Evolutionary conservation across 2,113 vertebrate genomes (phyloP).

Genomic region (Lonchura striata): DNA sequence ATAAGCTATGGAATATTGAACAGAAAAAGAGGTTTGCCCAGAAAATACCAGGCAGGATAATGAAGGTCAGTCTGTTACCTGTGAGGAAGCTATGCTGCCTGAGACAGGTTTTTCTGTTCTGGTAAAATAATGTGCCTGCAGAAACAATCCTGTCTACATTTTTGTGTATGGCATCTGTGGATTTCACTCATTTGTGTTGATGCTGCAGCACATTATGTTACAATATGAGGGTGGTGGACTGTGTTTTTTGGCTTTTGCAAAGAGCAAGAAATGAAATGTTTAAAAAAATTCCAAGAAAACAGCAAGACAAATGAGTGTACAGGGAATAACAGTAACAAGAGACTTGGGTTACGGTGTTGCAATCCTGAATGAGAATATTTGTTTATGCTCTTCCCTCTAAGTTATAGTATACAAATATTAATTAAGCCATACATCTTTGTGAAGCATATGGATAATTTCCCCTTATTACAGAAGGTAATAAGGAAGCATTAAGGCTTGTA

Average conservation of each 20-base stretch:
- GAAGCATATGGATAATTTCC: not conserved
- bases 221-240: fast-evolving
- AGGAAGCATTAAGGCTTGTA: not conserved
- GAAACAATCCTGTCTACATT: not conserved
- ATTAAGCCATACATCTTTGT: not conserved
- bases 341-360: not conserved
- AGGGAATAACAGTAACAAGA: not conserved
- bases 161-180: not conserved
- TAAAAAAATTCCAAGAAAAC: not conserved
- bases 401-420: not conserved
- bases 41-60: not conserved
- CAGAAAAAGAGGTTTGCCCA: not conserved
- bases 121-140: not conserved
- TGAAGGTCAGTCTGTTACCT: not conserved
- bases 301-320: not conserved
- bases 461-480: not conserved
- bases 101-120: not conserved
- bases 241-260: not conserved
- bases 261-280: not conserved
- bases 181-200: not conserved
- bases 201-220: not conserved
- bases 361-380: not conserved
- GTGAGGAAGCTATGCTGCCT: not conserved
- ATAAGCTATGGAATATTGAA: not conserved
- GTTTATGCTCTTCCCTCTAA: not conserved